phyloP scores from a whole-genome alignment of 2,797 vertebrate genomes.

The Cheracebus regulus region DNA sequence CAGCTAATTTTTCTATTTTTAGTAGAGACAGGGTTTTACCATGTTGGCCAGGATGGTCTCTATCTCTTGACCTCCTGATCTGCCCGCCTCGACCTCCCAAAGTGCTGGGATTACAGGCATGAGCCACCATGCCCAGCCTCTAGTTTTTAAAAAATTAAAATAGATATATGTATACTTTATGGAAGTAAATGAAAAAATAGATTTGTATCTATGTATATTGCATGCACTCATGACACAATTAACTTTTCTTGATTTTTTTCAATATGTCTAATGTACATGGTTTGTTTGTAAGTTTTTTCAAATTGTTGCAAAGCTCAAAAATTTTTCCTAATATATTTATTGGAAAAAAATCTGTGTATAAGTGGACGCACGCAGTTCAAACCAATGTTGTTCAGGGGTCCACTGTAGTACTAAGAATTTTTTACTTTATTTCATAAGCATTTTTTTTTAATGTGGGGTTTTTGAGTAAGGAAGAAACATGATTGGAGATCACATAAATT shows the following conservation, averaged over 20 bases:
- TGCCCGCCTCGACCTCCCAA: too few species aligned
- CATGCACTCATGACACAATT: not conserved
- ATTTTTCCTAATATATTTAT: not conserved
- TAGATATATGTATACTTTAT: not conserved
- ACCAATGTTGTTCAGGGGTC: not conserved
- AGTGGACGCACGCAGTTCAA: not conserved
- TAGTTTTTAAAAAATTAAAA: not conserved
- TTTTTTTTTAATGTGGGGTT: not conserved
- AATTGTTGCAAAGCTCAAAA: not conserved
- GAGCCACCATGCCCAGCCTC: too few species aligned
- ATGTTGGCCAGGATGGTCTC: too few species aligned
- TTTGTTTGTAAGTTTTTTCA: not conserved
- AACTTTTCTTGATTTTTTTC: not conserved
- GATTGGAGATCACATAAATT: not conserved
- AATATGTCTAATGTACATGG: not conserved
- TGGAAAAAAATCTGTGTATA: not conserved
- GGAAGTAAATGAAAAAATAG: not conserved
- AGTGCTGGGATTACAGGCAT: too few species aligned
- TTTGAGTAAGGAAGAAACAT: slow-evolving; percentile 5
- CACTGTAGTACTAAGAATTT: not conserved
- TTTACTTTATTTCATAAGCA: slow-evolving; percentile 8
- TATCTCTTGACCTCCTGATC: too few species aligned
- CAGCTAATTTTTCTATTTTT: too few species aligned
- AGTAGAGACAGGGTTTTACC: too few species aligned
- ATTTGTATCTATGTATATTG: not conserved